phyloP scores from a whole-genome alignment of 2,113 vertebrate species.

The Brachirus orientalis region DNA sequence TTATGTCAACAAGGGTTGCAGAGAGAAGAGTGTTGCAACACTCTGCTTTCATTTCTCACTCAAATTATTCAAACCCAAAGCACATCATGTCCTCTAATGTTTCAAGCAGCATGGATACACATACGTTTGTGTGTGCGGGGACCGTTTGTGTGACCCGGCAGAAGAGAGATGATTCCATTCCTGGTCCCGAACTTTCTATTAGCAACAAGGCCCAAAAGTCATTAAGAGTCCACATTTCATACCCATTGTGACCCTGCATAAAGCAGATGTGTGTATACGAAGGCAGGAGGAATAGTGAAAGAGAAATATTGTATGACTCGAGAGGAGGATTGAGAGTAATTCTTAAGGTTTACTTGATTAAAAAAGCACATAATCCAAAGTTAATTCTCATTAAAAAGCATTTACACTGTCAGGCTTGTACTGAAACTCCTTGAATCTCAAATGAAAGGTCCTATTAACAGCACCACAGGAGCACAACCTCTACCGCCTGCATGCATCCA shows the following conservation, averaged over 20 bases:
- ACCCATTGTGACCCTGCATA: slow-evolving; percentile 39
- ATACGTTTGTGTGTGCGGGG: too few species aligned
- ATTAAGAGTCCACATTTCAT: too few species aligned
- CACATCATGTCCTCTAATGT: neutral
- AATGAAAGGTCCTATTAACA: slow-evolving; percentile 27
- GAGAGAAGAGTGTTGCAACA: slow-evolving; percentile 19
- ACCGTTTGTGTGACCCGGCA: slow-evolving; percentile 36
- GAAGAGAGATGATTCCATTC: slow-evolving; percentile 63
- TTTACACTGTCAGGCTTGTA: slow-evolving; percentile 27
- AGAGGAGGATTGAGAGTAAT: neutral
- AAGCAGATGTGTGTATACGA: slow-evolving; percentile 12
- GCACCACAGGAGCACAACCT: slow-evolving; percentile 38
- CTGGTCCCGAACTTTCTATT: too few species aligned
- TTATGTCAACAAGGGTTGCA: slow-evolving; percentile 12
- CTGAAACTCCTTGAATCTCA: slow-evolving; percentile 56
- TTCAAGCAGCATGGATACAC: neutral
- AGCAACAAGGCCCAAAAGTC: too few species aligned
- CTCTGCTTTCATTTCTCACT: slow-evolving; percentile 30
- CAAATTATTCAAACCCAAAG: slow-evolving; percentile 10
- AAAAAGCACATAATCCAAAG: neutral
- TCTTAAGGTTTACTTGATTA: slow-evolving; percentile 17
- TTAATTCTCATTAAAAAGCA: slow-evolving; percentile 1
- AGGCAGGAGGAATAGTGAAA: too few species aligned
- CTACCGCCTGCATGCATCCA: neutral
- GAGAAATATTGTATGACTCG: neutral